These are phyloP conservation scores for Dione vanillae DNA, from an alignment of 2,888 invertebrate genomes.

Conservation along the genomic window DNA sequence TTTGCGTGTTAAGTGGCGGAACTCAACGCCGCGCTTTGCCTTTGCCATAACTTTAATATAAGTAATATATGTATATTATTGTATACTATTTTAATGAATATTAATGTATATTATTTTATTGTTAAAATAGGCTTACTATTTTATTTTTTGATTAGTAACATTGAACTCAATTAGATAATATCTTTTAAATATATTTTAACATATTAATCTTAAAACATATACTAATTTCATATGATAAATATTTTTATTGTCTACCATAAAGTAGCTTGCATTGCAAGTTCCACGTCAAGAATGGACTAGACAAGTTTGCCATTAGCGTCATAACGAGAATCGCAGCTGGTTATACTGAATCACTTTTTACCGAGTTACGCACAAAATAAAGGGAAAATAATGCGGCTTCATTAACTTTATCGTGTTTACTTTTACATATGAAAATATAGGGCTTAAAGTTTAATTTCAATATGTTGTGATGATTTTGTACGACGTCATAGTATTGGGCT, in stretches of 20 bases:
- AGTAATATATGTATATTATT: too few species aligned
- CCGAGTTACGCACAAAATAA: conserved; percentile 33
- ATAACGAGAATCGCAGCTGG: conserved; percentile 43
- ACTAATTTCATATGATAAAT: too few species aligned
- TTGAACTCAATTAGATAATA: too few species aligned
- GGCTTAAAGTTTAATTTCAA: not conserved
- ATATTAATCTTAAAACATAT: too few species aligned
- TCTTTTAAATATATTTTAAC: too few species aligned
- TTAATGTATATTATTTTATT: too few species aligned
- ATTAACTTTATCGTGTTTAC: conserved; percentile 7
- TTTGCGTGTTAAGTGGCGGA: too few species aligned
- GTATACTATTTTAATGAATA: too few species aligned
- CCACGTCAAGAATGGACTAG: conserved; percentile 39
- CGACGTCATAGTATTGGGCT: not conserved
- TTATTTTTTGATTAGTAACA: too few species aligned
- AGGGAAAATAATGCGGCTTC: conserved; percentile 30
- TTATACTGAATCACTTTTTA: conserved; percentile 41
- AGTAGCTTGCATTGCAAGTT: conserved; percentile 20
- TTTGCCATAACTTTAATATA: too few species aligned
- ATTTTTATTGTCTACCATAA: not conserved
- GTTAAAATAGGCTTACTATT: too few species aligned
- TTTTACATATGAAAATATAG: not conserved
- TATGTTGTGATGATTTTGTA: not conserved
- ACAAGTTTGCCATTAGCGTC: conserved; percentile 42
- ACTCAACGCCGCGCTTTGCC: too few species aligned